phyloP scores from a whole-genome alignment of 2,113 vertebrate species.

The Phrynosoma platyrhinos region DNA sequence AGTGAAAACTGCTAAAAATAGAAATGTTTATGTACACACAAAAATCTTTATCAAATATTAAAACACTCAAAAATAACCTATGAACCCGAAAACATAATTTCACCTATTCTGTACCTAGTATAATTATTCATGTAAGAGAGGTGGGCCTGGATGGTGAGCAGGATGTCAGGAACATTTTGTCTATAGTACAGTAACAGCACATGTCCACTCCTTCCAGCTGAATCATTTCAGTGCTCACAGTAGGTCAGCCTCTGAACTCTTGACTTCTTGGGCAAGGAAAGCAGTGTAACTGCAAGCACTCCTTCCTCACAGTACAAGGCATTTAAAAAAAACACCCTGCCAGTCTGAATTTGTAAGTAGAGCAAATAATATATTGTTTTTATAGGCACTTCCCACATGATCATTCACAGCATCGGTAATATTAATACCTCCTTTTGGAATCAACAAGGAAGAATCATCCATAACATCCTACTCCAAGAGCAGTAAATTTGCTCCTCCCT shows the following conservation, averaged over 20 bases:
- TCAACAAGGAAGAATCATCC: background rate
- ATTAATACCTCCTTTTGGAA: background rate
- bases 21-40: slow-evolving; percentile 15
- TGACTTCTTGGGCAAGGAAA: slow-evolving; percentile 43
- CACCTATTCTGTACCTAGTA: background rate
- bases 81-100: background rate
- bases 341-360: background rate
- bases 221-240: slow-evolving; percentile 4
- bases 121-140: slow-evolving; percentile 39
- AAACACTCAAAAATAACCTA: background rate
- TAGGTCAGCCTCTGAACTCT: background rate
- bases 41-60: background rate
- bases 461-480: background rate
- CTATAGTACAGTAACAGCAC: background rate
- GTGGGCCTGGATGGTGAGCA: slow-evolving; percentile 48
- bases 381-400: background rate
- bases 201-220: slow-evolving; percentile 41
- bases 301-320: slow-evolving; percentile 18
- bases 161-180: slow-evolving; percentile 41
- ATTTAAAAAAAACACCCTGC: background rate
- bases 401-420: background rate
- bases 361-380: background rate
- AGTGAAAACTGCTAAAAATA: background rate
- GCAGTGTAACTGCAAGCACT: slow-evolving; percentile 33
- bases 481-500: background rate